Conservation (phyloP, 2,888 invertebrate species). For the Hedya salicella region DNA sequence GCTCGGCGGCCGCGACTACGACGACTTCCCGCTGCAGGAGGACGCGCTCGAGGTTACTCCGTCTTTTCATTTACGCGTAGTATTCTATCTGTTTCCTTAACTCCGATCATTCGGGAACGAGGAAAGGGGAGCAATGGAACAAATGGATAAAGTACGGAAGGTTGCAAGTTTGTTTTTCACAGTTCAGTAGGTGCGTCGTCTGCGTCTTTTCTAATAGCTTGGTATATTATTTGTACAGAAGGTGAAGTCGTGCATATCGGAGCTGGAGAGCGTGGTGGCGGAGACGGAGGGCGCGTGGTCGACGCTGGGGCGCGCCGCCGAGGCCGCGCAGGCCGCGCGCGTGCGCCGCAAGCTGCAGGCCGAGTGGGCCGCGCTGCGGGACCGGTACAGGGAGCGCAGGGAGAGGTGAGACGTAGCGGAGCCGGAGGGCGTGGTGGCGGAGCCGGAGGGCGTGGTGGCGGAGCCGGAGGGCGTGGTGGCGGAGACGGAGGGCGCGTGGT, state of each 20-base stretch:
- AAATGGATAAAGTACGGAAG: too few species aligned
- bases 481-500: neutral
- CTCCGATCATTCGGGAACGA: too few species aligned
- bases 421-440: too few species aligned
- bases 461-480: too few species aligned
- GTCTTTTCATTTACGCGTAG: too few species aligned
- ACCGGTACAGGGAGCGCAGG: slow-evolving; percentile 77
- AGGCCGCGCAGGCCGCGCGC: slow-evolving; percentile 83
- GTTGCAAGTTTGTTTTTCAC: too few species aligned
- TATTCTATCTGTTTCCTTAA: too few species aligned
- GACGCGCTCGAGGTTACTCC: slow-evolving; percentile 82
- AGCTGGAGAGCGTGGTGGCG: slow-evolving; percentile 70
- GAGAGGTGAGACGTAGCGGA: slow-evolving; percentile 77
- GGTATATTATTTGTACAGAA: too few species aligned
- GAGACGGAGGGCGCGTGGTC: slow-evolving; percentile 53
- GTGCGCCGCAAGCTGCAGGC: slow-evolving; percentile 82
- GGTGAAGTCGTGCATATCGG: slow-evolving; percentile 76
- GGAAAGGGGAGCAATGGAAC: too few species aligned
- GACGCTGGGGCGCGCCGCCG: slow-evolving; percentile 59
- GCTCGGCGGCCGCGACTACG: slow-evolving; percentile 85
- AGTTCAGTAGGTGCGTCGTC: too few species aligned
- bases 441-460: neutral
- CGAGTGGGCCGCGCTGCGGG: slow-evolving; percentile 85
- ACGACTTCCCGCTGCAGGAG: slow-evolving; percentile 87
- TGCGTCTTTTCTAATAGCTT: too few species aligned